Conservation (phyloP, 2,888 invertebrate species). For the Alcis repandata region DNA sequence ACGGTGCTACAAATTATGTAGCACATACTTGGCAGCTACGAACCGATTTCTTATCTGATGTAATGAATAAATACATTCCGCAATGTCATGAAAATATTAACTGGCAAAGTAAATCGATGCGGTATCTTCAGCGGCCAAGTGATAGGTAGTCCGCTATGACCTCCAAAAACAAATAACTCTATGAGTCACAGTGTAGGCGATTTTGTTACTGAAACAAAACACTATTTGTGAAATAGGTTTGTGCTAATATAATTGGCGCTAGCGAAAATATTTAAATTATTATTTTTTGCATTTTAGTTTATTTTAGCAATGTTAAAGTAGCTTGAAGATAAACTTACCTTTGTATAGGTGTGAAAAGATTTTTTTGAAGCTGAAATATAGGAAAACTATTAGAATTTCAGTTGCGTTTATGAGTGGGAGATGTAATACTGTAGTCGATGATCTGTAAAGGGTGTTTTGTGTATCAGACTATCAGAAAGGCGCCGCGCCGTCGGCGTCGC, state of each 20-base stretch:
- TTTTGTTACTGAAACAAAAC: conserved; percentile 10
- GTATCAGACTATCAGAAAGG: conserved; percentile 46
- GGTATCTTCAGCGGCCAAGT: conserved; percentile 41
- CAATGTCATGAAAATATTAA: conserved; percentile 26
- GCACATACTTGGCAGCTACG: conserved; percentile 19
- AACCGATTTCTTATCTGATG: conserved; percentile 19
- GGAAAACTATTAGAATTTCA: neutral
- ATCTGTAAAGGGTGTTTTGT: conserved; percentile 35
- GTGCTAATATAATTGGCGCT: neutral
- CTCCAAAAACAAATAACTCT: conserved; percentile 57
- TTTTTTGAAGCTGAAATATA: neutral
- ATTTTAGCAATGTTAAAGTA: no score
- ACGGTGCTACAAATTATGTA: conserved; percentile 23
- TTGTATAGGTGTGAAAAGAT: no score
- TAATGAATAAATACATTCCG: conserved; percentile 19
- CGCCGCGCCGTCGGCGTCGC: conserved; percentile 65
- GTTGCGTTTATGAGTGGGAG: neutral
- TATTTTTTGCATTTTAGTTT: no score
- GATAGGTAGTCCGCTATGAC: conserved; percentile 51
- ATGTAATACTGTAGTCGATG: conserved; percentile 8
- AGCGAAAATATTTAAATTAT: neutral
- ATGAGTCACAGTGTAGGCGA: conserved; percentile 38
- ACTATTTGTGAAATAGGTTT: neutral
- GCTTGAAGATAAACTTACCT: neutral
- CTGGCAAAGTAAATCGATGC: conserved; percentile 44